Evolutionary conservation across 2,888 invertebrate species (phyloP).

Genomic region (Glaucopsyche alexis): DNA sequence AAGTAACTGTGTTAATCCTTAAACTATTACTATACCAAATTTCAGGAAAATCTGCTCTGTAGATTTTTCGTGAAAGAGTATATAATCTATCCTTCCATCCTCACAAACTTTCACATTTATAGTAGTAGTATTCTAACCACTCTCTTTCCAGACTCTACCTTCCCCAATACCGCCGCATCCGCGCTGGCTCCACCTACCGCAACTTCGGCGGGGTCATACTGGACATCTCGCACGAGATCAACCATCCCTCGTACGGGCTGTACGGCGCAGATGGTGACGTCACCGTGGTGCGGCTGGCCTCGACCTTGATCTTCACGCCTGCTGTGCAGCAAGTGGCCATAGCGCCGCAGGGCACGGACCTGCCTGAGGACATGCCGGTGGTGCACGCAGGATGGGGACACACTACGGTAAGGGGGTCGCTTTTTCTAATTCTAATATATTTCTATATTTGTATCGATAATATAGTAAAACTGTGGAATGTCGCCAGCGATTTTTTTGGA

Average conservation of each 20-base stretch:
- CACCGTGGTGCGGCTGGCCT: conserved; percentile 45
- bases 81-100: too few species aligned
- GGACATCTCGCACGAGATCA: conserved; percentile 38
- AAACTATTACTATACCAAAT: too few species aligned
- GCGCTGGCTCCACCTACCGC: conserved; percentile 53
- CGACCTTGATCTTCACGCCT: conserved; percentile 40
- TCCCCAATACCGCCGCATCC: conserved; percentile 46
- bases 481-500: too few species aligned
- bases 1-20: too few species aligned
- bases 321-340: conserved; percentile 45
- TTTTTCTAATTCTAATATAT: too few species aligned
- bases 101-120: too few species aligned
- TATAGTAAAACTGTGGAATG: too few species aligned
- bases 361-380: conserved; percentile 47
- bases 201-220: conserved; percentile 48
- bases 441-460: too few species aligned
- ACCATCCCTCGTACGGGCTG: conserved; percentile 81
- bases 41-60: too few species aligned
- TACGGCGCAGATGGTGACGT: conserved; percentile 86
- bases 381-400: conserved; percentile 55
- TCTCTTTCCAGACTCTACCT: not conserved
- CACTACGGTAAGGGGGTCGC: conserved; percentile 41
- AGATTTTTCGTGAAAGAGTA: too few species aligned
- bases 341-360: conserved; percentile 27
- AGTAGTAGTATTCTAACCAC: too few species aligned